Evolutionary conservation across 1,140 invertebrate genomes (phyloP), one percentile per base, ranked within the genome.

Genomic region (Habropoda laboriosa): DNA sequence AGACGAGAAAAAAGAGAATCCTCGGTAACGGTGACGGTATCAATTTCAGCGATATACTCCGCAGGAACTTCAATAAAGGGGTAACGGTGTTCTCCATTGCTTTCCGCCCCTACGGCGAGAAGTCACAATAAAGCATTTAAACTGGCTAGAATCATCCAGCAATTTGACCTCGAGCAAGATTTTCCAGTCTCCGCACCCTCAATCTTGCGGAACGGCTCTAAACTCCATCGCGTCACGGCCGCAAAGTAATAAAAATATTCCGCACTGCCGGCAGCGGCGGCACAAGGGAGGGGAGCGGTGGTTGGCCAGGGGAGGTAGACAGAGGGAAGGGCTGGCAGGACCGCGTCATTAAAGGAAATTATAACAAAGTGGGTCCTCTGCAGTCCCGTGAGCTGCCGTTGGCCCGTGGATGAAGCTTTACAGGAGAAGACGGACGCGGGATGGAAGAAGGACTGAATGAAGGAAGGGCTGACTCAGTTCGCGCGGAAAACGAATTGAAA

Each of bases 401-500:
- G 84, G 74, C 70, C 75, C 70, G 83, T 60, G 82, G 77, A 76
- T 82, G 75, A 87, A 67, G 77, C 80, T 79, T 73, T 73, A 51
- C 57, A 77, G 75, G 70, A 84, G 78, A 79, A 76, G 84, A 71
- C 60, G 77, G 72, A 53, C 70, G 71, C 42, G 77, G 57, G 66
- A 79, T 47, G 58, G 60, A 79, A 73, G 75, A 79, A 83, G 75
- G 66, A 82, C 72, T n/a, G n/a, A n/a, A n/a, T n/a, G 74, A 64
- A 55, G 55, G 79, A 82, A 87, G 81, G 83, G 86, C 87, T 87
- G 88, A 89, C 85, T 87, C 86, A 89, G 88, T 89, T 82, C 82
- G 83, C 81, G 81, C 73, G 88, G 86, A 89, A 89, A 89, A 89
- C 88, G 87, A 88, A 89, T 89, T 89, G 88, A 89, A 89, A 89